Evolutionary conservation across 2,797 vertebrate species (phyloP).

Genomic region (Erpetoichthys calabaricus): DNA sequence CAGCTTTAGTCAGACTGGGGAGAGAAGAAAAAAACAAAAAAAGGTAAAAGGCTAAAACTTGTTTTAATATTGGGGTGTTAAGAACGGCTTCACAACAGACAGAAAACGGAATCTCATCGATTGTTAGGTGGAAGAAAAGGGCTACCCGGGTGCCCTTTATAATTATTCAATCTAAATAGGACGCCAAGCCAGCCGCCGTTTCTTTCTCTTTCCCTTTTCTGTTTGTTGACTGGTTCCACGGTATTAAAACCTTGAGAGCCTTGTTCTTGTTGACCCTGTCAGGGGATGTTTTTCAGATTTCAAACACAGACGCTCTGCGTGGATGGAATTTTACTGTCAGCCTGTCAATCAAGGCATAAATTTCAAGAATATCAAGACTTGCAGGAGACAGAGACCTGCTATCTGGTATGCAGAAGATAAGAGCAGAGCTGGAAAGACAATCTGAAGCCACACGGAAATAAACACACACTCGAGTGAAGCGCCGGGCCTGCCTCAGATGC

Average conservation of each 20-base stretch:
- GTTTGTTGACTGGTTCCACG: background rate
- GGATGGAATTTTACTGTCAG: constrained; percentile 34
- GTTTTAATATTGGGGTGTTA: too few species aligned
- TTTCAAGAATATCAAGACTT: constrained; percentile 54
- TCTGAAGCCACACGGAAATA: background rate
- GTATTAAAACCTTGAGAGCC: constrained; percentile 6
- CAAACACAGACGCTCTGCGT: constrained; percentile 32
- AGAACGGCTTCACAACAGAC: too few species aligned
- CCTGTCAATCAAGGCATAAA: constrained; percentile 56
- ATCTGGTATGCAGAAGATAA: constrained; percentile 55
- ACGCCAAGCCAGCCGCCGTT: background rate
- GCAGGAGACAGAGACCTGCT: constrained; percentile 58
- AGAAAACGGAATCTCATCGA: too few species aligned
- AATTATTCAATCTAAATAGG: constrained; percentile 1
- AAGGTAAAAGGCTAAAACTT: too few species aligned
- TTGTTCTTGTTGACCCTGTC: constrained; percentile 19
- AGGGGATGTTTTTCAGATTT: constrained; percentile 25
- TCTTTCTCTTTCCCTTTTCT: background rate
- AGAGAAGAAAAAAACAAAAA: too few species aligned
- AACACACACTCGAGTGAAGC: too few species aligned
- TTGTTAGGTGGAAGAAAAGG: too few species aligned
- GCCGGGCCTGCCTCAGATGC: constrained; percentile 8
- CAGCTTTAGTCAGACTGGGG: too few species aligned
- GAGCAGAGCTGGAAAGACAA: constrained; percentile 28
- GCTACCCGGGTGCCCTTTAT: too few species aligned